Conservation (phyloP, 2,113 vertebrate species). For the Melierax canorus region DNA sequence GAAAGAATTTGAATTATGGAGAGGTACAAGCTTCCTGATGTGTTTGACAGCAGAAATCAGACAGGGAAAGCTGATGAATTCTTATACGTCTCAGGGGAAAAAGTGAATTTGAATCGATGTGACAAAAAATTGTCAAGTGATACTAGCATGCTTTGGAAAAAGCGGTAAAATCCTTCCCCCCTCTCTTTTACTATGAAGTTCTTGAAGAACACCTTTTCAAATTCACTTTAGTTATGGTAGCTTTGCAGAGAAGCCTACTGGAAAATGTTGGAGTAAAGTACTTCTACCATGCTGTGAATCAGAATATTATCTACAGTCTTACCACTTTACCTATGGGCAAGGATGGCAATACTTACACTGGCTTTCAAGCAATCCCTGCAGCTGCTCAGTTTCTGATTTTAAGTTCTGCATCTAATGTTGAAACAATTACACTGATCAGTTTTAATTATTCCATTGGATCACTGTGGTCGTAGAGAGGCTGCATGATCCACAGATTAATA, state of each 20-base stretch:
- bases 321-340: not conserved
- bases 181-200: not conserved
- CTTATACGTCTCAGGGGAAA: conserved; percentile 63
- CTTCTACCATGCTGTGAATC: not conserved
- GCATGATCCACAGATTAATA: not conserved
- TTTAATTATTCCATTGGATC: not conserved
- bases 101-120: conserved; percentile 62
- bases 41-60: conserved; percentile 73
- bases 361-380: not conserved
- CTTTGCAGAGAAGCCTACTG: not conserved
- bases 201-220: not conserved
- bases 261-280: not conserved
- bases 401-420: not conserved
- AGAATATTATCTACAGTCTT: not conserved
- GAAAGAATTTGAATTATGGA: conserved; percentile 64
- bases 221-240: not conserved
- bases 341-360: not conserved
- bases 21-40: conserved; percentile 59
- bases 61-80: conserved; percentile 65
- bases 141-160: not conserved
- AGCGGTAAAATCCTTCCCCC: not conserved
- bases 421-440: not conserved
- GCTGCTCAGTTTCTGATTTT: not conserved
- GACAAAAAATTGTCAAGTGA: conserved; percentile 65
- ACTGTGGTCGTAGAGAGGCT: not conserved